Evolutionary conservation across 2,797 vertebrate species (phyloP).

Genomic region (Paramormyrops hopkinsi): DNA sequence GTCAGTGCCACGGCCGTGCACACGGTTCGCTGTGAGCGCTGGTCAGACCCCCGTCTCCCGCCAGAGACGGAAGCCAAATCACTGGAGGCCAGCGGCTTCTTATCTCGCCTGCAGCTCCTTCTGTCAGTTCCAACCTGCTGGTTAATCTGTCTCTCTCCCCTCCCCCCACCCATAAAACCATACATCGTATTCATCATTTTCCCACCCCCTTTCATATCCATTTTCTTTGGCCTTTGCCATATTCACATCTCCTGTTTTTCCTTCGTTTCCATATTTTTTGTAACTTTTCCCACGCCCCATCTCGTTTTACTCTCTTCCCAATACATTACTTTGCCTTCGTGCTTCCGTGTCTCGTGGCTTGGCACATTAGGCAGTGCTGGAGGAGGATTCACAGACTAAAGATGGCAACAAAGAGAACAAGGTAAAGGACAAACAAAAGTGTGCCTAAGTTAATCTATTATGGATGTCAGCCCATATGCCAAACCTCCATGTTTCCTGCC

Average conservation of each 20-base stretch:
- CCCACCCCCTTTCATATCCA: not conserved
- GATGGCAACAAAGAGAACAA: conserved; percentile 56
- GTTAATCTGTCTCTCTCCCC: conserved; percentile 26
- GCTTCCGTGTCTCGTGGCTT: not conserved
- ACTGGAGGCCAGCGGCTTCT: conserved; percentile 33
- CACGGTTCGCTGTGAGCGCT: not conserved
- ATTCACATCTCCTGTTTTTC: not conserved
- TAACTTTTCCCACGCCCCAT: not conserved
- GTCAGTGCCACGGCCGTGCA: not conserved
- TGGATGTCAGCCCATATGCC: not conserved
- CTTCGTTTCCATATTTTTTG: not conserved
- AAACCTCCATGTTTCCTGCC: not conserved
- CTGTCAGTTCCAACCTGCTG: conserved; percentile 38
- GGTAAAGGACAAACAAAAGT: conserved; percentile 42
- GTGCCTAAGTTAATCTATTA: not conserved
- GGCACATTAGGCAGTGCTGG: conserved; percentile 49
- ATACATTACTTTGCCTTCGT: not conserved
- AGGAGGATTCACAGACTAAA: conserved; percentile 46
- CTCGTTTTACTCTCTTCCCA: conserved; percentile 22
- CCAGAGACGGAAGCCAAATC: not conserved
- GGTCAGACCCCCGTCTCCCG: not conserved
- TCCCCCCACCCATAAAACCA: conserved; percentile 6
- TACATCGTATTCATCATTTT: not conserved
- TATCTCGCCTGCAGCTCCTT: conserved; percentile 41
- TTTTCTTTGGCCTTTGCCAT: not conserved